Conservation (phyloP, 2,888 invertebrate species). For the Rhabditoides inermis region DNA sequence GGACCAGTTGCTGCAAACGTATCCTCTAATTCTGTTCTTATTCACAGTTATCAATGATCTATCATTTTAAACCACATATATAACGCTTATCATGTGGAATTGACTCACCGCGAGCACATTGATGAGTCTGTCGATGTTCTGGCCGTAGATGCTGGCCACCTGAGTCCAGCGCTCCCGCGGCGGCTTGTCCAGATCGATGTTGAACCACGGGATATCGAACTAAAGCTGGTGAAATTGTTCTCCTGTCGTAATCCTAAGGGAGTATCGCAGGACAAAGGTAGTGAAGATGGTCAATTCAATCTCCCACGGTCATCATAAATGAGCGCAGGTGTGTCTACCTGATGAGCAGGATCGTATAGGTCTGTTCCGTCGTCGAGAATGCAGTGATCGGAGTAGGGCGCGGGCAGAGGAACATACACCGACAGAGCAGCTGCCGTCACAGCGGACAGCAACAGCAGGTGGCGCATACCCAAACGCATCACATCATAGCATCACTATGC, state of each 20-base stretch:
- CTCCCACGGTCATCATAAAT: no score
- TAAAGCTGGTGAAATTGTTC: no score
- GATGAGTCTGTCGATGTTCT: slow-evolving; percentile 35
- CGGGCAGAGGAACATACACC: slow-evolving; percentile 36
- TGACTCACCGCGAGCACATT: slow-evolving; percentile 19
- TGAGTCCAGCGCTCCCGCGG: slow-evolving; percentile 36
- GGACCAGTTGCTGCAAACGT: no score
- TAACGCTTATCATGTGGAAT: no score
- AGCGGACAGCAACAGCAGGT: not conserved
- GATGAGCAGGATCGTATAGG: slow-evolving; percentile 32
- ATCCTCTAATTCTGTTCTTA: no score
- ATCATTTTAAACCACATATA: not conserved
- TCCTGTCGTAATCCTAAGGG: no score
- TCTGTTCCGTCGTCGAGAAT: slow-evolving; percentile 37
- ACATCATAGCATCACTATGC: no score
- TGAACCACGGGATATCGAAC: slow-evolving; percentile 39
- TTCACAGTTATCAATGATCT: not conserved
- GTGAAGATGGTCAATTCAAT: no score
- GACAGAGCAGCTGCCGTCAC: slow-evolving; percentile 1
- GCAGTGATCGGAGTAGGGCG: slow-evolving; percentile 39
- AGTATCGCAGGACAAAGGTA: no score
- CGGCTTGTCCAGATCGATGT: slow-evolving; percentile 39
- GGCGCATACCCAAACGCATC: not conserved
- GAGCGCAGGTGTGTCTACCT: no score
- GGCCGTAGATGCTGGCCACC: slow-evolving; percentile 36